A percentile compares a stretch with the other conserved stretches of the same genome.
These are phyloP conservation scores for Pagetopsis macropterus DNA, from an alignment of 2,797 vertebrate genomes.

Conservation along the genomic window DNA sequence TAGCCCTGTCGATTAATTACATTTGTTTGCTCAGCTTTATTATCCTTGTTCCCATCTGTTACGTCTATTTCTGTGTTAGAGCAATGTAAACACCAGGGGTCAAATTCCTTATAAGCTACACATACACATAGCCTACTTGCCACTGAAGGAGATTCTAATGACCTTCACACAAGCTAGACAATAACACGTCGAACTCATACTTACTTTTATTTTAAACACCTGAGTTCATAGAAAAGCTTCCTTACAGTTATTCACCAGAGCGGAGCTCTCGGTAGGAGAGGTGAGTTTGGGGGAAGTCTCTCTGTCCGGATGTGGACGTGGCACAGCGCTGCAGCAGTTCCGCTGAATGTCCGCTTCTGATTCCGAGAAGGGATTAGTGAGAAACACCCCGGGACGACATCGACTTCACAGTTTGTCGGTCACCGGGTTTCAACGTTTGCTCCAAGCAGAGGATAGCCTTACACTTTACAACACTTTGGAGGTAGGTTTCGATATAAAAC, in stretches of 20 bases:
- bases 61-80: too few species aligned
- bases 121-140: too few species aligned
- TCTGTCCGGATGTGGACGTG: slow-evolving; percentile 86
- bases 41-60: too few species aligned
- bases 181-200: not conserved
- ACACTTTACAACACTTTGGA: slow-evolving; percentile 54
- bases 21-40: too few species aligned
- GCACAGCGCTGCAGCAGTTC: slow-evolving; percentile 84
- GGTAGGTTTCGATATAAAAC: slow-evolving; percentile 56
- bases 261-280: slow-evolving; percentile 12
- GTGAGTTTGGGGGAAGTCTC: slow-evolving; percentile 48
- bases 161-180: not conserved
- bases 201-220: not conserved
- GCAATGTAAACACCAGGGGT: too few species aligned
- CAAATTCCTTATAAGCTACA: too few species aligned
- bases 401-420: slow-evolving; percentile 52
- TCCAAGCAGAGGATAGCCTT: slow-evolving; percentile 46
- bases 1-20: too few species aligned
- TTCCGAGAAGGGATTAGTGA: slow-evolving; percentile 76
- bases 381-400: slow-evolving; percentile 73
- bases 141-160: too few species aligned
- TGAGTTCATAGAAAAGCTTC: not conserved
- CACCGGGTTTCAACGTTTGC: slow-evolving; percentile 43
- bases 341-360: slow-evolving; percentile 82
- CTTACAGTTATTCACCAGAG: not conserved